A percentile compares a stretch with the other conserved stretches of the same genome.
Evolutionary conservation across 64 coral and sea anemone species (phyloP).

Genomic region (Orbicella faveolata): DNA sequence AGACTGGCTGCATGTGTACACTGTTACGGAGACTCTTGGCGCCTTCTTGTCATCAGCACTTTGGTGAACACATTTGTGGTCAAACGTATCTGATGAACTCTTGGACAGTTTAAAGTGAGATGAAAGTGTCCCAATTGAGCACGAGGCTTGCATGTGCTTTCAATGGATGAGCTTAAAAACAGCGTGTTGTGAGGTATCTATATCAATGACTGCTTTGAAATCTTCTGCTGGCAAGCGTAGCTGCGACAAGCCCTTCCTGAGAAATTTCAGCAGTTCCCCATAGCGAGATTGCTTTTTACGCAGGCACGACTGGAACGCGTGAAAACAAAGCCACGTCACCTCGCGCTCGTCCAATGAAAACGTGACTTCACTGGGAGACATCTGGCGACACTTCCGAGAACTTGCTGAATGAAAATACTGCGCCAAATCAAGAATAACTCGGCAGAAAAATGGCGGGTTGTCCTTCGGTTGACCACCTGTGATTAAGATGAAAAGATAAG

Average conservation of each 20-base stretch:
- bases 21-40: too few relatives aligned
- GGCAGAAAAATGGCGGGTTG: conserved; percentile 54
- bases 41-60: too few relatives aligned
- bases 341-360: conserved; percentile 42
- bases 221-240: background rate
- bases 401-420: conserved; percentile 20
- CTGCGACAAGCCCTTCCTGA: conserved; percentile 19
- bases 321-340: conserved; percentile 57
- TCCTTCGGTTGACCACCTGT: conserved; percentile 27
- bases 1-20: too few relatives aligned
- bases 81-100: too few relatives aligned
- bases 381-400: conserved; percentile 27
- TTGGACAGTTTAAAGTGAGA: too few relatives aligned
- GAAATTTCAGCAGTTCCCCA: conserved; percentile 39
- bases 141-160: background rate
- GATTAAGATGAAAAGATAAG: background rate
- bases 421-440: conserved; percentile 42
- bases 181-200: background rate
- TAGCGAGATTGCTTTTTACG: conserved; percentile 43
- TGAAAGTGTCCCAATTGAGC: background rate
- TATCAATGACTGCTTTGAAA: background rate
- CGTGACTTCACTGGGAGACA: background rate
- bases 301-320: conserved; percentile 53
- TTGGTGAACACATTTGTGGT: too few relatives aligned
- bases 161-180: background rate